Evolutionary conservation across 2,888 invertebrate genomes (phyloP).

Genomic region (Xiphydria camelus): DNA sequence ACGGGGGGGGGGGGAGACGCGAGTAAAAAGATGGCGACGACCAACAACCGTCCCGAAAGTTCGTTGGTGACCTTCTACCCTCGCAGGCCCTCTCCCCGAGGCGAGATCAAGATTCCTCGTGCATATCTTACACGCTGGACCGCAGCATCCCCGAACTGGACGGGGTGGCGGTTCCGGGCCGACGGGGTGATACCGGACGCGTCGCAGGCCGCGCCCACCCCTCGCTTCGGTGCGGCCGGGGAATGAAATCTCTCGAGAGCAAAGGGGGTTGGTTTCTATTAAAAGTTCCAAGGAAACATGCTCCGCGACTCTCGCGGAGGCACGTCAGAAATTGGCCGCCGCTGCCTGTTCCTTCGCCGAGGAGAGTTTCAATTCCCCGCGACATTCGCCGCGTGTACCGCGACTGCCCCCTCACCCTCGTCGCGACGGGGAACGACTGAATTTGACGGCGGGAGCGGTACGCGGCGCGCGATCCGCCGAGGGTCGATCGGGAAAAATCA

Average conservation of each 20-base stretch:
- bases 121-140: constrained; percentile 32
- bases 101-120: constrained; percentile 27
- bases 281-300: constrained; percentile 20
- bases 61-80: constrained; percentile 35
- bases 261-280: constrained; percentile 31
- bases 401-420: not conserved
- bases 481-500: no score
- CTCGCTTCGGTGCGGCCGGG: constrained; percentile 27
- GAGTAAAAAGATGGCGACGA: constrained; percentile 12
- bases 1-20: not conserved
- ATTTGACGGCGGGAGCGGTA: not conserved
- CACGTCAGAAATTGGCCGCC: no score
- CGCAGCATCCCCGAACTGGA: constrained; percentile 37
- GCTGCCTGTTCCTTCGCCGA: no score
- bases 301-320: no score
- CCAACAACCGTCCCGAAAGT: constrained; percentile 30
- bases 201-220: constrained; percentile 22
- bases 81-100: constrained; percentile 9
- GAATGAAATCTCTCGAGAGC: constrained; percentile 31
- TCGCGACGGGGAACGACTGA: not conserved
- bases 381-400: not conserved
- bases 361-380: no score
- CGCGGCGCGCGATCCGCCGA: not conserved
- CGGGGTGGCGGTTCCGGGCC: constrained; percentile 33
- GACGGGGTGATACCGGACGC: constrained; percentile 23